Evolutionary conservation across 2,113 vertebrate species (phyloP).

Genomic region (Brienomyrus brachyistius): DNA sequence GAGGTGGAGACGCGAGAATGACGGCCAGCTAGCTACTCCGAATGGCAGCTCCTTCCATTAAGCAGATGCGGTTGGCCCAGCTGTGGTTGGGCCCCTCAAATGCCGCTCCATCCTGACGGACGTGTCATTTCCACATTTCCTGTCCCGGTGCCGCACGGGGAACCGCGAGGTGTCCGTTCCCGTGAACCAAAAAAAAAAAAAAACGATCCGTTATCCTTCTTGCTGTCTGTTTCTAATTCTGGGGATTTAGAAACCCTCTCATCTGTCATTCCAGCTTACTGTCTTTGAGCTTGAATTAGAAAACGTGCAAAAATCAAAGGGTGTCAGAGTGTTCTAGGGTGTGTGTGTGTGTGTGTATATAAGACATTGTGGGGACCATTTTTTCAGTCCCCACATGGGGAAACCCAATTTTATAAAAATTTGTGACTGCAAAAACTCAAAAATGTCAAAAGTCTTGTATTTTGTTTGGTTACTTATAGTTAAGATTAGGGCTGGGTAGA

Average conservation of each 20-base stretch:
- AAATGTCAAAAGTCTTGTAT: background rate
- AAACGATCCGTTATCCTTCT: background rate
- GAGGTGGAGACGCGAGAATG: background rate
- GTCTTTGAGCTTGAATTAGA: background rate
- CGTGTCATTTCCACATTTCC: conserved; percentile 7
- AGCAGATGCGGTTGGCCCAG: background rate
- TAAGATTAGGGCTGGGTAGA: background rate
- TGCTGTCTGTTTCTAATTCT: conserved; percentile 5
- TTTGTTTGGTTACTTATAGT: background rate
- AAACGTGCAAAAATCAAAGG: background rate
- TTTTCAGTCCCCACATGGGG: background rate
- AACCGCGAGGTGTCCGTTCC: background rate
- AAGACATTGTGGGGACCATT: background rate
- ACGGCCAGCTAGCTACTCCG: background rate
- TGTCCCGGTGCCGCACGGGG: background rate
- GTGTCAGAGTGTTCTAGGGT: background rate
- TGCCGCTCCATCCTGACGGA: background rate
- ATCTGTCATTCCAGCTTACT: background rate
- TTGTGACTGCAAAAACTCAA: background rate
- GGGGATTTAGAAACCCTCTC: background rate
- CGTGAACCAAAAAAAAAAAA: background rate
- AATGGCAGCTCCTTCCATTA: background rate
- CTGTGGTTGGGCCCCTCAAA: background rate
- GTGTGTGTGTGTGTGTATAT: background rate
- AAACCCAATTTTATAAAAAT: background rate